Evolutionary conservation across 2,888 invertebrate genomes (phyloP).

Genomic region (Melanargia galathea): DNA sequence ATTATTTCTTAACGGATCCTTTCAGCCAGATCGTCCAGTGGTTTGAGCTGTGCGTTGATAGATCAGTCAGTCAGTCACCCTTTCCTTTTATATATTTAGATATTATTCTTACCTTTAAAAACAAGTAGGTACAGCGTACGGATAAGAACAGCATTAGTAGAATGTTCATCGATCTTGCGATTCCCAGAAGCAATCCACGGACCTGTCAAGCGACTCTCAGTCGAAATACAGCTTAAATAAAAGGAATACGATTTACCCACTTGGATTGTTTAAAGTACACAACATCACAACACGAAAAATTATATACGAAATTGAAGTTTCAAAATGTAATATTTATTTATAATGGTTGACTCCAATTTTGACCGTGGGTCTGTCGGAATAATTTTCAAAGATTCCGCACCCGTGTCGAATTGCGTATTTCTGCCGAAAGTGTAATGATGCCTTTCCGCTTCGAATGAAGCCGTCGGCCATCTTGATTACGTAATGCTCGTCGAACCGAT

Average conservation of each 20-base stretch:
- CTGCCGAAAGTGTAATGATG: constrained; percentile 52
- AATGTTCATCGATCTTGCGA: neutral
- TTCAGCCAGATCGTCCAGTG: too few species aligned
- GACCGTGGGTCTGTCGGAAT: constrained; percentile 24
- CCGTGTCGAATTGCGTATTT: constrained; percentile 20
- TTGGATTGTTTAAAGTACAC: neutral
- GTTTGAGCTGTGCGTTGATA: too few species aligned
- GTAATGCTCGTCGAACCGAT: constrained; percentile 44
- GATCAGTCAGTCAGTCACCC: too few species aligned
- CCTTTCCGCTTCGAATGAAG: constrained; percentile 52
- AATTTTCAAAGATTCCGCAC: constrained; percentile 29
- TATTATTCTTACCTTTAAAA: too few species aligned
- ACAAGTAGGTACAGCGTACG: too few species aligned
- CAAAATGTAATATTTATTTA: neutral
- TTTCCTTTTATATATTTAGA: too few species aligned
- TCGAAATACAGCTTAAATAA: neutral
- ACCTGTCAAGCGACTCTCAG: neutral
- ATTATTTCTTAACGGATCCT: too few species aligned
- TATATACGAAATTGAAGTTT: too few species aligned
- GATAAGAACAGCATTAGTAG: neutral
- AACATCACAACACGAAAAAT: too few species aligned
- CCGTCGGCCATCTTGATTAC: constrained; percentile 51
- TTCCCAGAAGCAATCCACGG: constrained; percentile 1
- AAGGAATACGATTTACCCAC: neutral
- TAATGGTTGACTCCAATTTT: neutral